Conservation (phyloP, 2,888 invertebrate species). For the Ptilodon capucinus region DNA sequence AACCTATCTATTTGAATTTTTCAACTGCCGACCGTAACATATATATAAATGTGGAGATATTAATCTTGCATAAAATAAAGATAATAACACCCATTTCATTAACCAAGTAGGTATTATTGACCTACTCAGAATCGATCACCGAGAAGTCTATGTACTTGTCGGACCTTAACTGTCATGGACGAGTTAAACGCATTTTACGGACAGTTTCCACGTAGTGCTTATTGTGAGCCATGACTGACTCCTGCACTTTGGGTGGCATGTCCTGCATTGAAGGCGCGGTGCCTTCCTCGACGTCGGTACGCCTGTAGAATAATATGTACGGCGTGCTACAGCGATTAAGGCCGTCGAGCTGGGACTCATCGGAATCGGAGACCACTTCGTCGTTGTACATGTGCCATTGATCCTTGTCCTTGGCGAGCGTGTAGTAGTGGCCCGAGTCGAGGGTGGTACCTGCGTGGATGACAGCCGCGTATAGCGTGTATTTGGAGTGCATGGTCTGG, state of each 20-base stretch:
- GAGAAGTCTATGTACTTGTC: constrained; percentile 50
- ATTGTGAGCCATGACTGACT: constrained; percentile 59
- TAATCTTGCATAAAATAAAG: neutral
- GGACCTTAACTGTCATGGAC: constrained; percentile 64
- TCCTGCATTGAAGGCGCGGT: constrained; percentile 53
- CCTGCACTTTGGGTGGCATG: constrained; percentile 56
- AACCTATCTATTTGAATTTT: neutral
- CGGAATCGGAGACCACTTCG: constrained; percentile 84
- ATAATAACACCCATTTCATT: neutral
- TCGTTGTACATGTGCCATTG: constrained; percentile 93
- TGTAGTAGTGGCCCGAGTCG: constrained; percentile 94
- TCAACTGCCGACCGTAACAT: constrained; percentile 30
- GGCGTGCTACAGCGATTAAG: constrained; percentile 89
- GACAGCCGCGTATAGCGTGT: constrained; percentile 90
- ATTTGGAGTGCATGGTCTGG: constrained; percentile 69
- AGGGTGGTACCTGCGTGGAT: constrained; percentile 92
- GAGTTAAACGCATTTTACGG: constrained; percentile 43
- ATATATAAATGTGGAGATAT: neutral
- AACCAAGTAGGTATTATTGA: neutral
- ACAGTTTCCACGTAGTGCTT: constrained; percentile 59
- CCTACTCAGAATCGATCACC: constrained; percentile 42
- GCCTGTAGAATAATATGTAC: constrained; percentile 90
- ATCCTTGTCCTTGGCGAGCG: constrained; percentile 86
- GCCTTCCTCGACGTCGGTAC: constrained; percentile 70
- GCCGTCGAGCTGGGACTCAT: constrained; percentile 83